Evolutionary conservation across 1,140 invertebrate species (phyloP), one percentile per base, ranked within the genome.

Genomic region (Drosophila funebris): DNA sequence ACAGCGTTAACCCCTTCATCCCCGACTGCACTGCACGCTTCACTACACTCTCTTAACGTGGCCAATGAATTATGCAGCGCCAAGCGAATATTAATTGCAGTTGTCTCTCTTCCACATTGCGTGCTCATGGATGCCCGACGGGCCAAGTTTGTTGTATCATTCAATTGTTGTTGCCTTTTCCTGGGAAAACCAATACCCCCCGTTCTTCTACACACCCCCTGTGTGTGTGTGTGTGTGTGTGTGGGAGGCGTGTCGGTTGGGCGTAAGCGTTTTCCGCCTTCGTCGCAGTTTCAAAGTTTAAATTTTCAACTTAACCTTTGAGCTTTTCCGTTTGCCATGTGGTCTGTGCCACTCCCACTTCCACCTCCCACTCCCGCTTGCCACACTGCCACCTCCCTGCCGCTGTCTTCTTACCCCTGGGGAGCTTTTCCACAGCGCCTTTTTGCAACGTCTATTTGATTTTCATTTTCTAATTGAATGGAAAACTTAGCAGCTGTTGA

Each of bases 401-500:
- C n/a, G n/a, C n/a, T n/a, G n/a, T n/a, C 9, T 46, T 52, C 58
- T 61, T 5, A n/a, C 33, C 33, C 16, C 24, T 14, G 27, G 53
- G 39, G 20, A n/a, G 1, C 61, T 20, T 29, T 29, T 27, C 24
- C 24, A 5, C 24, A 27, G 24, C 24, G 56, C 39, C 60, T 37
- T 61, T 62, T 61, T 39, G 61, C 53, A 70, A 88, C 63, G 61
- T 80, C 83, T 88, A 74, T 88, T 87, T 88, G 78, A 63, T 88
- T 88, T 88, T 83, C 64, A 83, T 88, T 83, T 64, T 69, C 76
- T 88, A 88, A 88, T 88, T 88, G 83, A 88, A 88, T 87, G 82
- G 83, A 87, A 87, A 88, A 73, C 58, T 75, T 61, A 78, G 61
- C 83, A 87, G 83, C 83, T 87, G 83, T 82, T 88, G 64, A 82